A percentile compares a stretch with the other conserved stretches of the same genome.
These are phyloP conservation scores for Hydropsyche tenuis DNA, from an alignment of 1,140 invertebrate genomes.

Conservation along the genomic window DNA sequence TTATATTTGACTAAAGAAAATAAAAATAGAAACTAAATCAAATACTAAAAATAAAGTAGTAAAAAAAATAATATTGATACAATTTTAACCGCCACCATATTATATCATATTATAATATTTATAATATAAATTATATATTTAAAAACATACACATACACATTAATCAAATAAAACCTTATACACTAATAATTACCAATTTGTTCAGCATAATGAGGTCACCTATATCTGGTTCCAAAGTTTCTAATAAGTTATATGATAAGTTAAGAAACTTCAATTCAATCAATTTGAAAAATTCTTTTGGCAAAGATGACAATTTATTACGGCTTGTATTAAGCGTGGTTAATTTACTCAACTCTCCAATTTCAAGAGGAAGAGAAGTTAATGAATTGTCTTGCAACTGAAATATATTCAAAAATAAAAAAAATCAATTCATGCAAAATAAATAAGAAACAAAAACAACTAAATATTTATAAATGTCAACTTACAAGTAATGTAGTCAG, in stretches of 20 bases:
- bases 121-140: not conserved
- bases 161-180: too few species aligned
- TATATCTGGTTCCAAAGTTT: conserved; percentile 65
- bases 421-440: conserved; percentile 24
- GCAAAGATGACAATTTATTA: conserved; percentile 74
- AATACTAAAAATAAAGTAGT: too few species aligned
- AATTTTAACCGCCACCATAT: not conserved
- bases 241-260: conserved; percentile 73
- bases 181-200: conserved; percentile 62
- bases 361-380: conserved; percentile 73
- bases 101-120: not conserved
- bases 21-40: too few species aligned
- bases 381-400: conserved; percentile 83
- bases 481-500: conserved; percentile 66
- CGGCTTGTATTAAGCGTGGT: conserved; percentile 80
- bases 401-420: conserved; percentile 42
- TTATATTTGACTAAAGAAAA: not conserved
- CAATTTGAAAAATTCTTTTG: conserved; percentile 70
- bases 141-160: too few species aligned
- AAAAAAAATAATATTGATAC: not conserved
- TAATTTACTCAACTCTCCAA: conserved; percentile 77
- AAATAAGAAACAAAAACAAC: conserved; percentile 25
- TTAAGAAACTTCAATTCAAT: conserved; percentile 72
- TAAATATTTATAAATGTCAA: not conserved
- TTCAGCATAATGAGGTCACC: conserved; percentile 79